Base-by-base conservation (phyloP, 1,140 invertebrate genomes). In the Tribolium castaneum region DNA sequence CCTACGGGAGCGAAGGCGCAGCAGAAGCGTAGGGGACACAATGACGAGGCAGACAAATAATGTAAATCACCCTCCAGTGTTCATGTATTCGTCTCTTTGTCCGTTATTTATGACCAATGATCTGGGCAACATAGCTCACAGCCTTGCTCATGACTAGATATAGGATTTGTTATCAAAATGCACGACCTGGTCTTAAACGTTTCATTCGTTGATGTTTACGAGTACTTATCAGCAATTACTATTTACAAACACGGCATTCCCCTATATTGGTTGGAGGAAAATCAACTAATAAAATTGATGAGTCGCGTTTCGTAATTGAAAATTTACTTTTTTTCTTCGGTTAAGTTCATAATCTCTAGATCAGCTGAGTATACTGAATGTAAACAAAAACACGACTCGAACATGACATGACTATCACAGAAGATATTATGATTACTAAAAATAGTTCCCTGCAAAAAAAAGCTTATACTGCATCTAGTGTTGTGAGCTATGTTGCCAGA, bases 281-380 rank as follows among this genome's bases (percentile, higher is more conserved):
- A 66, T 66, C 30, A 66, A 66, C 59, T 66, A 66, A 66, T 66
- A 66, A 66, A 66, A 66, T 66, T 66, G 59, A 66, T 66, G 59
- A 13, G 12, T 66, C 14, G 25, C 30, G 59, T 66, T 66, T 66
- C 59, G 2, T 66, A 13, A 66, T 66, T 66, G 7, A 66, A 59
- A 22, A 25, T 59, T 59, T 59, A n/a, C n/a, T n/a, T n/a, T 25
- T 59, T 59, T 59, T 25, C 22, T 59, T 22, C 22, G 14, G 35
- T 39, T 66, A 66, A 66, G 25, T 66, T 66, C 30, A 6, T 66
- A 66, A 66, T 35, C 25, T 66, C 59, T 13, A 66, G 59, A 35
- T 66, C 30, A 66, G 59, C 59, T 39, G 30, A 66, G 25, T 66
- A 35, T 66, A 66, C 59, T 30, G 59, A 66, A 66, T 59, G 59